Evolutionary conservation across 2,113 vertebrate genomes (phyloP).

Genomic region (Pachycephala philippinensis): DNA sequence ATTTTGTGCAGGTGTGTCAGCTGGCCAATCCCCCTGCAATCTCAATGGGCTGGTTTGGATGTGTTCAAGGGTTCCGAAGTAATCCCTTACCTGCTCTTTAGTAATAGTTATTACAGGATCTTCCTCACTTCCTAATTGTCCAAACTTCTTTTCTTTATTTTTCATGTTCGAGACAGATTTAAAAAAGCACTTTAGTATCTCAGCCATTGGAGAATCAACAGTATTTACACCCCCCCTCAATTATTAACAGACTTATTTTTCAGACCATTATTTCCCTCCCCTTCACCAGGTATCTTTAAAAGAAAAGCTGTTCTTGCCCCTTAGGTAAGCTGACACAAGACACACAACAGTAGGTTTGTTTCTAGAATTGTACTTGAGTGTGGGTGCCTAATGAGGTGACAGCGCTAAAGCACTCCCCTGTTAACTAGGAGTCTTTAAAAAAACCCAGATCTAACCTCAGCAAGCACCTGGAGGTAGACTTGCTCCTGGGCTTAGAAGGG

Average conservation of each 20-base stretch:
- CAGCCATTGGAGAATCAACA: constrained; percentile 73
- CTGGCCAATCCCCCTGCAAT: not conserved
- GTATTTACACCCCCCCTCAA: constrained; percentile 70
- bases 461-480: not conserved
- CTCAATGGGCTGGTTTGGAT: not conserved
- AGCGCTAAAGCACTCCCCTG: not conserved
- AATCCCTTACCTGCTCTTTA: constrained; percentile 71
- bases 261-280: constrained; percentile 58
- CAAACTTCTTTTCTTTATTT: constrained; percentile 81
- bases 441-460: not conserved
- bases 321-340: constrained; percentile 36
- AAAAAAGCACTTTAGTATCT: constrained; percentile 79
- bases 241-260: constrained; percentile 66
- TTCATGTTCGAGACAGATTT: constrained; percentile 83
- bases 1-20: not conserved
- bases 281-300: constrained; percentile 32
- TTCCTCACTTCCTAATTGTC: constrained; percentile 82
- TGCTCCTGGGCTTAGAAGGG: not conserved
- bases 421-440: not conserved
- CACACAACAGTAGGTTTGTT: not conserved
- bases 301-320: constrained; percentile 42
- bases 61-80: constrained; percentile 46
- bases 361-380: not conserved
- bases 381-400: not conserved
- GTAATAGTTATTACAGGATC: constrained; percentile 74